Percentiles rank a stretch among this genome's conserved stretches.
These are phyloP conservation scores for Lepeophtheirus nordmannii DNA, from an alignment of 2,888 invertebrate genomes.

Conservation along the genomic window DNA sequence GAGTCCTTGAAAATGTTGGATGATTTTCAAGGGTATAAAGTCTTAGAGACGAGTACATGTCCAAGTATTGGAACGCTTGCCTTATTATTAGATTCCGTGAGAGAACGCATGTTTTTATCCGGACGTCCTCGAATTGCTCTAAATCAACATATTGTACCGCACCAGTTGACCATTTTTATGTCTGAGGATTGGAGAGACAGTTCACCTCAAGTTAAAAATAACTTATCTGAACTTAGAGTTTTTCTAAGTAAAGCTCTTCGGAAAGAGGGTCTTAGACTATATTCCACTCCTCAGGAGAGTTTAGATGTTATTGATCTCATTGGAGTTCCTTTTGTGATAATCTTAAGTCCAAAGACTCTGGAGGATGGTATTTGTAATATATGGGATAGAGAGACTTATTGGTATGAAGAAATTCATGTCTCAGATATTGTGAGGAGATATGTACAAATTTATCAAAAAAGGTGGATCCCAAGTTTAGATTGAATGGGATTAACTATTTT, in stretches of 20 bases:
- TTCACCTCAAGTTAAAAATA: too few species aligned
- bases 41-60: neutral
- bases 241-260: neutral
- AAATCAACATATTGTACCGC: neutral
- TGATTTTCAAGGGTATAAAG: too few species aligned
- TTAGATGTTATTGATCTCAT: neutral
- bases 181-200: neutral
- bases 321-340: neutral
- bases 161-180: neutral
- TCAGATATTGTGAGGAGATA: neutral
- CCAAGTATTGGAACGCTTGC: neutral
- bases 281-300: neutral
- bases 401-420: slow-evolving; percentile 12
- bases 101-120: neutral
- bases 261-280: neutral
- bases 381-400: slow-evolving; percentile 3
- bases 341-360: neutral
- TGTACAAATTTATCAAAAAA: slow-evolving; percentile 5
- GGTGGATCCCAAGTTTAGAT: neutral
- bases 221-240: neutral
- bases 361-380: neutral
- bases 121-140: neutral
- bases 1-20: neutral
- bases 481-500: too few species aligned
- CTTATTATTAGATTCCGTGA: neutral